These are phyloP conservation scores for Entosphenus tridentatus DNA, from an alignment of 2,113 vertebrate species.

Conservation along the genomic window DNA sequence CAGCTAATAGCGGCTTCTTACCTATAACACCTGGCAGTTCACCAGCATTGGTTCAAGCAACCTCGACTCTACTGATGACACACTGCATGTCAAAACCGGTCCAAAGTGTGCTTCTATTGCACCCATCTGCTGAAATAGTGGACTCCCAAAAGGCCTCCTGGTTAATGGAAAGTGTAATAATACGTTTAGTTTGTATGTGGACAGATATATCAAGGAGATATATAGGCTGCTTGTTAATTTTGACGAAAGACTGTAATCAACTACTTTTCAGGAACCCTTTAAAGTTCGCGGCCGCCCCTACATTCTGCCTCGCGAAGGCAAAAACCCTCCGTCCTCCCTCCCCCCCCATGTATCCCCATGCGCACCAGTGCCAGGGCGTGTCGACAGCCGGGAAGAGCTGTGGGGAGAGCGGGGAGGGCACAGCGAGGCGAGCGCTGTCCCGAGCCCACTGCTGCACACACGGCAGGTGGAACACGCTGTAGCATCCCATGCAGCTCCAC, in stretches of 20 bases:
- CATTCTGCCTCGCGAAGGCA: neutral
- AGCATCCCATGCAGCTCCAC: constrained; percentile 77
- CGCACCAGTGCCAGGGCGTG: constrained; percentile 84
- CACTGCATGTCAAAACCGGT: neutral
- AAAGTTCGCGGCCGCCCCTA: neutral
- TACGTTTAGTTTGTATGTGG: neutral
- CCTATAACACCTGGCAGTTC: neutral
- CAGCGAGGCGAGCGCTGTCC: constrained; percentile 53
- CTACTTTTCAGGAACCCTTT: neutral
- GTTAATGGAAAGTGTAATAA: too few species aligned
- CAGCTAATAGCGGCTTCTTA: neutral
- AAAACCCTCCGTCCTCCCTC: neutral
- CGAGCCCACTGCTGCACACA: constrained; percentile 94
- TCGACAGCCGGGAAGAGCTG: constrained; percentile 67
- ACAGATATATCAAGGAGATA: neutral
- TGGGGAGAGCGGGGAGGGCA: constrained; percentile 47
- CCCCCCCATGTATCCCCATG: constrained; percentile 2
- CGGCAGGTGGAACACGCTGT: constrained; percentile 76
- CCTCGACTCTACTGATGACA: neutral
- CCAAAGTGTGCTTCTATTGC: neutral
- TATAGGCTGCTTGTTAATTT: neutral
- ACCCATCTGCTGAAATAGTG: too few species aligned
- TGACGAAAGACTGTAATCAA: neutral
- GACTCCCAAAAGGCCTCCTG: too few species aligned
- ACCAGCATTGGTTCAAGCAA: neutral